A percentile compares a stretch with the other conserved stretches of the same genome.
phyloP scores from a whole-genome alignment of 2,797 vertebrate species.

The Lutjanus campechanus region DNA sequence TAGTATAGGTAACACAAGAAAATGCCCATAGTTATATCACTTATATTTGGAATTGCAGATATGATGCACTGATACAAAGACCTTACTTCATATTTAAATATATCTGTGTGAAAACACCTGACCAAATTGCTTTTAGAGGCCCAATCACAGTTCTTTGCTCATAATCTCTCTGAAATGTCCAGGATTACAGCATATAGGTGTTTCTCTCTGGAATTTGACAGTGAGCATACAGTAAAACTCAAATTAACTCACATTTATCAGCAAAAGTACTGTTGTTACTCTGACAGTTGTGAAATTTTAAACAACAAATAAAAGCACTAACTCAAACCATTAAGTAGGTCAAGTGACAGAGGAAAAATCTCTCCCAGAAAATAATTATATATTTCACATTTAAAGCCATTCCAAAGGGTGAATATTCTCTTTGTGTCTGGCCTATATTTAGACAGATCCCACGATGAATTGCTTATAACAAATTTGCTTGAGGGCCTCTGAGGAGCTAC shows the following conservation, averaged over 20 bases:
- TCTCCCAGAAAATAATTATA: slow-evolving; percentile 49
- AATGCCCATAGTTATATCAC: neutral
- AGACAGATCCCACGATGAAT: slow-evolving; percentile 49
- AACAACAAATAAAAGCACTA: slow-evolving; percentile 48
- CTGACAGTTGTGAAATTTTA: slow-evolving; percentile 28
- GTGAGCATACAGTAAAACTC: neutral
- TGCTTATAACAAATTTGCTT: slow-evolving; percentile 54
- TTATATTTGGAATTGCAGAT: neutral
- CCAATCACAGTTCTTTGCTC: neutral
- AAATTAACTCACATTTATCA: slow-evolving; percentile 1
- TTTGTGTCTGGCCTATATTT: slow-evolving; percentile 52
- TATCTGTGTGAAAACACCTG: neutral
- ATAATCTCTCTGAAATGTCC: neutral
- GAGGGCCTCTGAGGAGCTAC: slow-evolving; percentile 31
- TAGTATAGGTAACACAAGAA: neutral
- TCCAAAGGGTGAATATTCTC: slow-evolving; percentile 51
- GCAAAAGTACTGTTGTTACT: slow-evolving; percentile 3
- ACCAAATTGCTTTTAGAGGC: neutral
- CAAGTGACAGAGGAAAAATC: slow-evolving; percentile 44
- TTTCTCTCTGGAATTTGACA: neutral
- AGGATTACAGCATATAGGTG: neutral
- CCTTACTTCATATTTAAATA: neutral
- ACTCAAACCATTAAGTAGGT: slow-evolving; percentile 64
- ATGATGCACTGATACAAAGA: neutral
- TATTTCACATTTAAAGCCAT: slow-evolving; percentile 49